phyloP scores from a whole-genome alignment of 2,797 vertebrate species.

The Strix occidentalis region DNA sequence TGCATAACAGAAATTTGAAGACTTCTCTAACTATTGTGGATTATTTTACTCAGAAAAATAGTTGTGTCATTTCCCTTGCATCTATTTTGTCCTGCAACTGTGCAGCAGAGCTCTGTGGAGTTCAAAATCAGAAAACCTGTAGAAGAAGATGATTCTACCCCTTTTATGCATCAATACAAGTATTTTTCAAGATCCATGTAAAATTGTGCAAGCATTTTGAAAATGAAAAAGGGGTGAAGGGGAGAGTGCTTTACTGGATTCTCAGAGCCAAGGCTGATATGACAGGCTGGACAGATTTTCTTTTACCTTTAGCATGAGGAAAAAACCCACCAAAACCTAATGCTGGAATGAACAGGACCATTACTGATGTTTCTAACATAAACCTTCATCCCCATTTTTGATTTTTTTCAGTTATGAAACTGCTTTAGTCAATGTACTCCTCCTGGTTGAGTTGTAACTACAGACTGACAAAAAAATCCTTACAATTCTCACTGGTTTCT shows the following conservation, averaged over 20 bases:
- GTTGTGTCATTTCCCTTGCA: background rate
- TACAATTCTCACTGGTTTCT: background rate
- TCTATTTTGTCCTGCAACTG: background rate
- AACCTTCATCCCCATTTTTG: background rate
- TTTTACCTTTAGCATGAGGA: background rate
- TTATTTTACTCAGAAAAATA: background rate
- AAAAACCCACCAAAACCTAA: background rate
- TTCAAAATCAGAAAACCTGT: background rate
- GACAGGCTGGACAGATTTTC: background rate
- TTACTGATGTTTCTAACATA: background rate
- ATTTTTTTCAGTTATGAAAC: background rate
- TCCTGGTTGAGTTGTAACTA: background rate
- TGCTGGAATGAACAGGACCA: accelerated
- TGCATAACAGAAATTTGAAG: background rate
- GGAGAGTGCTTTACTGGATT: background rate
- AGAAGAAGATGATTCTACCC: background rate
- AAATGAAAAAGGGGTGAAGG: background rate
- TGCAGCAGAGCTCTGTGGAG: background rate
- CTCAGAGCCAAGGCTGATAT: background rate
- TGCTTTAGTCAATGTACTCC: background rate
- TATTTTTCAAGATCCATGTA: background rate
- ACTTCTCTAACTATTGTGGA: background rate
- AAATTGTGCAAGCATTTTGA: background rate
- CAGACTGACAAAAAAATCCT: background rate
- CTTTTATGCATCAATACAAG: background rate